phyloP scores from a whole-genome alignment of 2,797 vertebrate species.

The Chaetodon trifasciatus region DNA sequence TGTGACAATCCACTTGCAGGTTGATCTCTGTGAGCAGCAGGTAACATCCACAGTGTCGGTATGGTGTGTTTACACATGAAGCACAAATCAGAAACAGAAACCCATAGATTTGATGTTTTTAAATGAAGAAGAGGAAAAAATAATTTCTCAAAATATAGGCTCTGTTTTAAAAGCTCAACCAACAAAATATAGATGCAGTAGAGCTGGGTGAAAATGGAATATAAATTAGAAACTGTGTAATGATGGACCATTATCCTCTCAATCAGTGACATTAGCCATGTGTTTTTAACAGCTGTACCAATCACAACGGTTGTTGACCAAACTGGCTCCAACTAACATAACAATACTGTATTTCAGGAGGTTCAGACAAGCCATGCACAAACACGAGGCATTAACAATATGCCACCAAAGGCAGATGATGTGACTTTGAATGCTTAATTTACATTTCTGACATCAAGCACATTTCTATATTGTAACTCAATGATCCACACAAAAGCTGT shows the following conservation, averaged over 20 bases:
- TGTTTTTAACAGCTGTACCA: background rate
- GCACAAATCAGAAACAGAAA: background rate
- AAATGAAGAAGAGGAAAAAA: background rate
- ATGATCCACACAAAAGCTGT: conserved; percentile 12
- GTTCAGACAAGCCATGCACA: background rate
- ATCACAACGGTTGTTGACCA: background rate
- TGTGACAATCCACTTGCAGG: background rate
- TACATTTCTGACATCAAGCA: conserved; percentile 11
- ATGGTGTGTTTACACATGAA: background rate
- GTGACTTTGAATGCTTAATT: background rate
- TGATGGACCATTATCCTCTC: background rate
- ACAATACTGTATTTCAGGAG: background rate
- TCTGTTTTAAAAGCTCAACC: background rate
- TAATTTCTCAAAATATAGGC: background rate
- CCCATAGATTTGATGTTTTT: background rate
- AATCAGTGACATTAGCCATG: conserved; percentile 1
- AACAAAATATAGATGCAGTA: background rate
- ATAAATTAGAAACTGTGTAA: background rate
- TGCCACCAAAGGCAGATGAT: background rate
- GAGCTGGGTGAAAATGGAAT: background rate
- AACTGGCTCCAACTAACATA: background rate
- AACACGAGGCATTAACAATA: background rate
- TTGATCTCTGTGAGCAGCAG: background rate
- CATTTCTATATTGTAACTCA: conserved; percentile 24
- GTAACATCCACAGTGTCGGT: background rate